Conservation (phyloP, 2,888 invertebrate species). For the Penaeus monodon region DNA sequence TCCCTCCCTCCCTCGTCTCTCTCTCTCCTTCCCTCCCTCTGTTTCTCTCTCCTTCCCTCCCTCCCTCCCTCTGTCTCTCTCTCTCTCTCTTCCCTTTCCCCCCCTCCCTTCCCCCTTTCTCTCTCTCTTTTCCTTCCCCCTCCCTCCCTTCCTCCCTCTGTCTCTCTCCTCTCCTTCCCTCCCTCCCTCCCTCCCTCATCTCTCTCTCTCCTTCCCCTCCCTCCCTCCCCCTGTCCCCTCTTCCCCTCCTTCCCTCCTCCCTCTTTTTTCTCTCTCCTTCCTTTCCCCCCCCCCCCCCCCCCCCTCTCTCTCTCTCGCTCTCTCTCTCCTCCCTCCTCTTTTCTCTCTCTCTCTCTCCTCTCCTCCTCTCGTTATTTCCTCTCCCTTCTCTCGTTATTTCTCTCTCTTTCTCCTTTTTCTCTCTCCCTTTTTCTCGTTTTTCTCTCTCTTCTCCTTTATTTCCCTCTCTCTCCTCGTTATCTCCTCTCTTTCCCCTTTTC, state of each 20-base stretch:
- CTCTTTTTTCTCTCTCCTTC: slow-evolving; percentile 21
- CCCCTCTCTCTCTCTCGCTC: slow-evolving; percentile 27
- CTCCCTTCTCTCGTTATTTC: too few relatives aligned
- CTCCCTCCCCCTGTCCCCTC: background rate
- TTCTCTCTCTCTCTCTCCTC: background rate
- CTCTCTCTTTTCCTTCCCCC: fast-evolving
- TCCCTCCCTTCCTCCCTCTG: too few relatives aligned
- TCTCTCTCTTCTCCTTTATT: background rate
- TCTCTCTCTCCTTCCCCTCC: too few relatives aligned
- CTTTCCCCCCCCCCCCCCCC: slow-evolving; percentile 9
- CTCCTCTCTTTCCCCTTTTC: too few relatives aligned
- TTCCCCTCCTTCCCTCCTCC: background rate
- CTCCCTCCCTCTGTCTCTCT: too few relatives aligned
- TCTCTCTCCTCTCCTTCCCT: background rate
- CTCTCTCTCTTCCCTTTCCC: too few relatives aligned
- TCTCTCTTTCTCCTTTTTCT: background rate
- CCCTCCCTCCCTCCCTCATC: background rate
- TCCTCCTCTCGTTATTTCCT: too few relatives aligned
- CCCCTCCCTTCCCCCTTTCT: too few relatives aligned
- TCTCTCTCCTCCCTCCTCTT: slow-evolving; percentile 7
- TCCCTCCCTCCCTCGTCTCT: too few relatives aligned
- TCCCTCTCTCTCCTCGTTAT: background rate
- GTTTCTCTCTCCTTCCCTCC: too few relatives aligned
- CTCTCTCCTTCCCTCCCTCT: too few relatives aligned
- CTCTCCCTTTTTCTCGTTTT: background rate